Conservation (phyloP, 2,113 vertebrate species). For the Amblyopsis rosae region DNA sequence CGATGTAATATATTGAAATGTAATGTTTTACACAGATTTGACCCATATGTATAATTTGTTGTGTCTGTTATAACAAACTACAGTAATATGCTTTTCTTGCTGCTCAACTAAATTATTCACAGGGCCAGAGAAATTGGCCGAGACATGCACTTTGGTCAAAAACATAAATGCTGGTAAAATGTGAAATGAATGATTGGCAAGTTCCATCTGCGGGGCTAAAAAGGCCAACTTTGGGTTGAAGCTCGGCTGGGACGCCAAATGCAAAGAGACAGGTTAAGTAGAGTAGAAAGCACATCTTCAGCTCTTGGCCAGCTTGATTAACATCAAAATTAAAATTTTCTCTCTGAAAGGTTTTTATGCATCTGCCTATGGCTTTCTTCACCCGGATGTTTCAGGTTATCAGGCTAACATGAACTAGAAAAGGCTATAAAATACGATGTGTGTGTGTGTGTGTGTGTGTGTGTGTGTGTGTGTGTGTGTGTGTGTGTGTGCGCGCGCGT, state of each 20-base stretch:
- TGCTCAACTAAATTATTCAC: slow-evolving; percentile 62
- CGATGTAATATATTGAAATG: neutral
- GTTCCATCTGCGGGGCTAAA: slow-evolving; percentile 77
- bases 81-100: slow-evolving; percentile 40
- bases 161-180: slow-evolving; percentile 63
- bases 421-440: slow-evolving; percentile 34
- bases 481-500: neutral
- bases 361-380: slow-evolving; percentile 30
- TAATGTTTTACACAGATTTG: slow-evolving; percentile 6
- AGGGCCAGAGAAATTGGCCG: slow-evolving; percentile 38
- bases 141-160: slow-evolving; percentile 51
- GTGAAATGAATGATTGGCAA: slow-evolving; percentile 76
- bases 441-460: slow-evolving; percentile 12
- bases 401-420: slow-evolving; percentile 28
- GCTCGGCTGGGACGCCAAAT: slow-evolving; percentile 74
- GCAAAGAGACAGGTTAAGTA: slow-evolving; percentile 95
- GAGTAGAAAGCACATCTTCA: slow-evolving; percentile 96
- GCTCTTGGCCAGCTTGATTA: slow-evolving; percentile 93
- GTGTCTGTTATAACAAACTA: slow-evolving; percentile 15
- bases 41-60: slow-evolving; percentile 1
- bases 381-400: slow-evolving; percentile 35
- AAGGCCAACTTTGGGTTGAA: slow-evolving; percentile 74
- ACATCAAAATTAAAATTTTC: slow-evolving; percentile 99
- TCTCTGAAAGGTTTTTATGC: slow-evolving; percentile 78
- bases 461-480: slow-evolving; percentile 1